Evolutionary conservation across 2,113 vertebrate genomes (phyloP), one percentile per base, ranked within the genome.

Genomic region (Nesospiza acunhae): DNA sequence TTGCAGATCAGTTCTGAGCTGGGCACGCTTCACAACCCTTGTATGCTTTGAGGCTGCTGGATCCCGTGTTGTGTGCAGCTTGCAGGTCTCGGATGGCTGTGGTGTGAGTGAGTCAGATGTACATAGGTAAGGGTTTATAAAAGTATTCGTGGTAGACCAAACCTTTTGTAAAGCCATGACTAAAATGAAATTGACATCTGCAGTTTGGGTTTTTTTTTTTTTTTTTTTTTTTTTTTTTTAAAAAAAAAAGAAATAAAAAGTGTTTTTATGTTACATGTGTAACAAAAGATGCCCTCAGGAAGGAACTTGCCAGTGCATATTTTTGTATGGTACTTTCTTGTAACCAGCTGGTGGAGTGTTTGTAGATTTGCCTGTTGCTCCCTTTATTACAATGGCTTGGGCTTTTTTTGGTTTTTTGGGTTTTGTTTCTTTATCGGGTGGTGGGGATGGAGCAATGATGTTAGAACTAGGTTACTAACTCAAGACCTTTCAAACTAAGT

Each of bases 291-390:
- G 75, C 75, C 93, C 94, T 97, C 91, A 97, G 93, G 91, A 95
- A 97, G 73, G 84, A 97, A 84, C 84, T 89, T 95, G 83, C 86
- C 70, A 95, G 92, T 90, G 75, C 95, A 69, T 96, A 96, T 95
- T 96, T 94, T 90, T 97, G 42, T 96, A 92, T 96, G 96, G 90
- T 95, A 97, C 93, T 97, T 93, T 95, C 90, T 89, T 95, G 90
- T 95, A 95, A 93, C 69, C 80, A 81, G 88, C 86, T 95, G 96
- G 73, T 96, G 72, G 78, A 92, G 91, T 93, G 82, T 89, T 95
- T 89, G 67, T 93, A 94, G 93, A 79, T 44, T 96, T 96, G 92
- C 89, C 92, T 90, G 62, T 95, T 94, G 58, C 60, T 84, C 53
- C 79, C 62, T 95, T 93, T 93, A 68, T 94, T 93, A 80, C 79